phyloP scores from a whole-genome alignment of 1,140 invertebrate genomes.

The Conus ventricosus region DNA sequence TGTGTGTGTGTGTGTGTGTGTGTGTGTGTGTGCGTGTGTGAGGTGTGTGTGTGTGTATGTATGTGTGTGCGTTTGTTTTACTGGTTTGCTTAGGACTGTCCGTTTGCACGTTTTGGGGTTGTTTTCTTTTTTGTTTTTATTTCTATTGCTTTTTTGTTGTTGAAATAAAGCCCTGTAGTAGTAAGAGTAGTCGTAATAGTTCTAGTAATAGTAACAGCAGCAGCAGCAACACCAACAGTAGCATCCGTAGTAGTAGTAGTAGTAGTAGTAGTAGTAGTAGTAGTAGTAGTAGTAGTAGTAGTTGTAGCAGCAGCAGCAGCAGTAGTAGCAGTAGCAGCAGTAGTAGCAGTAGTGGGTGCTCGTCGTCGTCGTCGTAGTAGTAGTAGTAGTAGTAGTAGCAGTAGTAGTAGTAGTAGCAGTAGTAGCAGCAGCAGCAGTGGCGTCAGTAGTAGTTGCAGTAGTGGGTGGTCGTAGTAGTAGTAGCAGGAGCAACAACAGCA shows the following conservation, averaged over 20 bases:
- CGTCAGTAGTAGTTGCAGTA: background rate
- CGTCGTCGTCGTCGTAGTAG: constrained; percentile 6
- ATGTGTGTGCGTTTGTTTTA: too few species aligned
- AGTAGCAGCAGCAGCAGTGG: background rate
- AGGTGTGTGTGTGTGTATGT: too few species aligned
- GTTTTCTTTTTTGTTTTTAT: too few species aligned
- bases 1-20: too few species aligned
- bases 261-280: constrained; percentile 36
- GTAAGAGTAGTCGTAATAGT: background rate
- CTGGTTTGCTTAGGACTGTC: too few species aligned
- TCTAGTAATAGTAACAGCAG: background rate
- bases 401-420: constrained; percentile 20
- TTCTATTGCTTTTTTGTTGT: too few species aligned
- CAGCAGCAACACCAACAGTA: constrained; percentile 7
- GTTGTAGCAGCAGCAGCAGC: background rate
- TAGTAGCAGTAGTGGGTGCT: background rate
- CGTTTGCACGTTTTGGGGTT: too few species aligned
- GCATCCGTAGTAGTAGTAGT: constrained; percentile 35
- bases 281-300: background rate
- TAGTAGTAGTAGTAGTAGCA: constrained; percentile 17
- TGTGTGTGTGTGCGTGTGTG: too few species aligned
- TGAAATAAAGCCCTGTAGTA: background rate
- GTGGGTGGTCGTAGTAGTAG: constrained; percentile 32
- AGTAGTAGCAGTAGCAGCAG: constrained; percentile 18
- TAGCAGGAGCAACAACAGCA: constrained; percentile 32